Evolutionary conservation across 64 coral and sea anemone species (phyloP).

Genomic region (Porites australiensis): DNA sequence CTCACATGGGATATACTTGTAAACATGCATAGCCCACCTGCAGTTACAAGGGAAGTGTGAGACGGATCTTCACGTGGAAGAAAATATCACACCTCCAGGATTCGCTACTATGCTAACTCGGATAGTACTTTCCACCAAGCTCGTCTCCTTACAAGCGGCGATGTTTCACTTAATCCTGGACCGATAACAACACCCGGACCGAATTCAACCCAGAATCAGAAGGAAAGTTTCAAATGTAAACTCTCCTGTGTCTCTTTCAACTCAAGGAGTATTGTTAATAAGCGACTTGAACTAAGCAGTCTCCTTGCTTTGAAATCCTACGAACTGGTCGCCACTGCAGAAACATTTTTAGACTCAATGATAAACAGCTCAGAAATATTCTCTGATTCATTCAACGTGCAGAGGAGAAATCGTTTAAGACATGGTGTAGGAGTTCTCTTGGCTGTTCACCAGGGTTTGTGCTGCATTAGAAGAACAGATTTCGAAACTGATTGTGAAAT

Average conservation of each 20-base stretch:
- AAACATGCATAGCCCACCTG: conserved; percentile 94
- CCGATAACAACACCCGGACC: background rate
- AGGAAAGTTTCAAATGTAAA: too few relatives aligned
- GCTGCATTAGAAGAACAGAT: conserved; percentile 22
- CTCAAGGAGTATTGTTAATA: too few relatives aligned
- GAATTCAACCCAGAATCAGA: too few relatives aligned
- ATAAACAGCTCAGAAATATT: conserved; percentile 34
- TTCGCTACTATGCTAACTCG: background rate
- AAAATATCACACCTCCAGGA: conserved; percentile 5
- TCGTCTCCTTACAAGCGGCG: conserved; percentile 32
- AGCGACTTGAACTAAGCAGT: too few relatives aligned
- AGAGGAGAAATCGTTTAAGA: conserved; percentile 28
- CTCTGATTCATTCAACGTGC: background rate
- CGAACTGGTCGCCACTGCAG: conserved; percentile 9
- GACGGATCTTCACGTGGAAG: background rate
- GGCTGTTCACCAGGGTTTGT: conserved; percentile 23
- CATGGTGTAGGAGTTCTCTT: conserved; percentile 11
- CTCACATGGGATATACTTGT: conserved; percentile 85
- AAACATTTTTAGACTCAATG: conserved; percentile 19
- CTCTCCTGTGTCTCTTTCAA: too few relatives aligned
- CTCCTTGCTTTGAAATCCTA: too few relatives aligned
- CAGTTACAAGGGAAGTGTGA: too few relatives aligned
- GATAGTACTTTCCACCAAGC: background rate
- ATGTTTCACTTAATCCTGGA: conserved; percentile 10
- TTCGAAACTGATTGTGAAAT: conserved; percentile 11